A percentile compares a stretch with the other conserved stretches of the same genome.
phyloP scores from a whole-genome alignment of 1,140 invertebrate species.

The Sitodiplosis mosellana region DNA sequence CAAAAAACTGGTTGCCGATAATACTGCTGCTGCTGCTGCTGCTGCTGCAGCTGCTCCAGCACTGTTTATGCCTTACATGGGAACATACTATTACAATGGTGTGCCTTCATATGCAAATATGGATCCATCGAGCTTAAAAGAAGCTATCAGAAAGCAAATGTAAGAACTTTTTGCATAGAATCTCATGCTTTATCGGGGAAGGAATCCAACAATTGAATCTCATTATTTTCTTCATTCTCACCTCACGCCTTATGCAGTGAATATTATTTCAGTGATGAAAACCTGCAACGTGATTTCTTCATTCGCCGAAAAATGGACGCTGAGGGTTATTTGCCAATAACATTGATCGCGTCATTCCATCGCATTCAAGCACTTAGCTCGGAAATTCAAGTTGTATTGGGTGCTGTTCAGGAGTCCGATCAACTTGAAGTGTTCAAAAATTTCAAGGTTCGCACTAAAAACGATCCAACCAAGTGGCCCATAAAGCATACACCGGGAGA shows the following conservation, averaged over 20 bases:
- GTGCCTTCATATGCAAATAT: constrained; percentile 28
- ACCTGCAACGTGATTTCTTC: constrained; percentile 90
- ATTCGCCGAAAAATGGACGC: constrained; percentile 89
- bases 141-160: constrained; percentile 70
- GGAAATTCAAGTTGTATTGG: constrained; percentile 64
- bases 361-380: constrained; percentile 74
- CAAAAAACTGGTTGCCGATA: not conserved
- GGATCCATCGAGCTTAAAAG: constrained; percentile 40
- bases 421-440: constrained; percentile 62
- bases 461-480: constrained; percentile 73
- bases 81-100: constrained; percentile 30
- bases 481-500: constrained; percentile 28
- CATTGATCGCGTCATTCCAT: constrained; percentile 89
- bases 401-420: constrained; percentile 62
- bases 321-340: constrained; percentile 82
- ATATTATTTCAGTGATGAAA: constrained; percentile 98
- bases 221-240: constrained; percentile 2
- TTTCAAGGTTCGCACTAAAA: constrained; percentile 62
- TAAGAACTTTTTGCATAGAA: constrained; percentile 29
- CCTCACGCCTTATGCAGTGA: constrained; percentile 46
- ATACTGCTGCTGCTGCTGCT: not conserved
- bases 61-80: constrained; percentile 43
- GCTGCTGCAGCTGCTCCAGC: constrained; percentile 13
- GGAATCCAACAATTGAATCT: no score
- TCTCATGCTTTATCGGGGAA: no score